phyloP scores from a whole-genome alignment of 2,888 invertebrate genomes.

The Neoaliturus tenellus region DNA sequence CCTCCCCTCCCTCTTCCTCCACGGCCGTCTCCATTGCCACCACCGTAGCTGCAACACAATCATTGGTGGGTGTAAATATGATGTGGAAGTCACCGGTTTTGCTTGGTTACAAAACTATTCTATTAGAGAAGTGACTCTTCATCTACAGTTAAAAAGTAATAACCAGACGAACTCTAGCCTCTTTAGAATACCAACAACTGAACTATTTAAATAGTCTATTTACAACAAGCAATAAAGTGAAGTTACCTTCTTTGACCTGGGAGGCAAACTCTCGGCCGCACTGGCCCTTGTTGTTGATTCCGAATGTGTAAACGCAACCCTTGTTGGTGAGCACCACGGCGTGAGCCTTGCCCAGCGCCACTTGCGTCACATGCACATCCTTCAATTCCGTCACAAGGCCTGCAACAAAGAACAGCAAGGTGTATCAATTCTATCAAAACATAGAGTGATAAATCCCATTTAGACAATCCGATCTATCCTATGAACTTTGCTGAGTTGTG shows the following conservation, averaged over 20 bases:
- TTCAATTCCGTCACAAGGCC: conserved; percentile 86
- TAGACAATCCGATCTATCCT: too few species aligned
- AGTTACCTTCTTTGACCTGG: conserved; percentile 73
- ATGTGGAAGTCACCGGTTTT: too few species aligned
- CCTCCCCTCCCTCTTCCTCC: conserved; percentile 76
- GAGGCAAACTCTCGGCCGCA: conserved; percentile 91
- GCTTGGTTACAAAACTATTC: too few species aligned
- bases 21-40: conserved; percentile 78
- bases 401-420: conserved; percentile 63
- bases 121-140: too few species aligned
- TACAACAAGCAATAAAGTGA: too few species aligned
- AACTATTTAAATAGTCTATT: too few species aligned
- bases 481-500: too few species aligned
- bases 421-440: too few species aligned
- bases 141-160: too few species aligned
- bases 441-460: too few species aligned
- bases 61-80: too few species aligned
- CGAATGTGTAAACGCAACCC: conserved; percentile 96
- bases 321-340: conserved; percentile 91
- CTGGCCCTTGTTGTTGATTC: conserved; percentile 98
- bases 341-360: conserved; percentile 97
- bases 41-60: conserved; percentile 61
- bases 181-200: background rate
- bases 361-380: conserved; percentile 78
- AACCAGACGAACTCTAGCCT: too few species aligned